A percentile compares a stretch with the other conserved stretches of the same genome.
These are phyloP conservation scores for Malthinus seriepunctatus DNA, from an alignment of 2,888 invertebrate species.

Conservation along the genomic window DNA sequence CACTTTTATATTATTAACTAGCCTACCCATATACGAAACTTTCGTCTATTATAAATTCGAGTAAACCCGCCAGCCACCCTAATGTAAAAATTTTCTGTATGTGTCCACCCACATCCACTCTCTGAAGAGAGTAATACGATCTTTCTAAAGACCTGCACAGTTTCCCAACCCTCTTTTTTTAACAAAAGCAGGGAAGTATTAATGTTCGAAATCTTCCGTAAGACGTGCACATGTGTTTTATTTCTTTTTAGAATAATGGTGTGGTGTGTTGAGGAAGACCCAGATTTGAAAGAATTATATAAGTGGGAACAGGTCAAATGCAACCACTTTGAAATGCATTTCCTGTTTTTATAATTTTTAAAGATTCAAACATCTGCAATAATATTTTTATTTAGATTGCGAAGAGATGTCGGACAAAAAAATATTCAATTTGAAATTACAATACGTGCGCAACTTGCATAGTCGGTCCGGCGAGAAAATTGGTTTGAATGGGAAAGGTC, in stretches of 20 bases:
- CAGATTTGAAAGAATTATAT: constrained; percentile 10
- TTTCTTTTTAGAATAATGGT: constrained; percentile 9
- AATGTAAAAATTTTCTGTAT: no score
- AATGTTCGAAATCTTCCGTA: constrained; percentile 10
- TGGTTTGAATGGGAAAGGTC: neutral
- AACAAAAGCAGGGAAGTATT: constrained; percentile 10
- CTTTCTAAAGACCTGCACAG: constrained; percentile 12
- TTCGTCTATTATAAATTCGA: neutral
- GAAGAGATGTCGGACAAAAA: neutral
- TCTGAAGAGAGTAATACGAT: constrained; percentile 14
- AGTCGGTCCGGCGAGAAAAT: neutral
- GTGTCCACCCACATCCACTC: constrained; percentile 17
- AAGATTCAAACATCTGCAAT: constrained; percentile 6
- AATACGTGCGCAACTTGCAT: neutral
- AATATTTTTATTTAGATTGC: neutral
- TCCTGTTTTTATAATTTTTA: constrained; percentile 12
- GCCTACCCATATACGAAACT: no score
- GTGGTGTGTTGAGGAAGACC: constrained; percentile 17
- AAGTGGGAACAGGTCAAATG: constrained; percentile 17
- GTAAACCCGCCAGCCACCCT: neutral
- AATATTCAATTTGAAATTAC: neutral
- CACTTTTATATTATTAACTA: no score
- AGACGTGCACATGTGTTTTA: constrained; percentile 13
- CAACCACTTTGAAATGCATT: constrained; percentile 14
- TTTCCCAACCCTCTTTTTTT: constrained; percentile 8